phyloP scores from a whole-genome alignment of 2,888 invertebrate species.

The Caenorhabditis sinica region DNA sequence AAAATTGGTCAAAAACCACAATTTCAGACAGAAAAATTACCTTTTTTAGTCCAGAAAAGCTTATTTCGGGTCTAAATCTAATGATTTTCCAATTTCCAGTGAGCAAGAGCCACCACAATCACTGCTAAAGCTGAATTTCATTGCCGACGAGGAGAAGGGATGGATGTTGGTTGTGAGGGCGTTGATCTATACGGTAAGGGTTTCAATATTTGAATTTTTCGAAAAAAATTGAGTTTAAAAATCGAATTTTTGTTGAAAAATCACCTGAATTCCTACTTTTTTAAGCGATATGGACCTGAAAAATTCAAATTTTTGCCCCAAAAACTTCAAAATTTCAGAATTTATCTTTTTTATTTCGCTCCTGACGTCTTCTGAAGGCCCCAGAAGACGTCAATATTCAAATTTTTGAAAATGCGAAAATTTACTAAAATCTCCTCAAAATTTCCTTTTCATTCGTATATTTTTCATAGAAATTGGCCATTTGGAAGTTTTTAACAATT shows the following conservation, averaged over 20 bases:
- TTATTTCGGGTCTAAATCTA: not conserved
- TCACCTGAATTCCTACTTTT: not conserved
- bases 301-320: not conserved
- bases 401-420: not conserved
- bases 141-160: conserved; percentile 88
- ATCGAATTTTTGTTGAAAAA: not conserved
- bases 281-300: not conserved
- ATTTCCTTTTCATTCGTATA: too few relatives aligned
- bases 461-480: too few relatives aligned
- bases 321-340: not conserved
- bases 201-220: not conserved
- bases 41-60: not conserved
- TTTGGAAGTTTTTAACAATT: too few relatives aligned
- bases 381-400: not conserved
- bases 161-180: conserved; percentile 88
- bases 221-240: not conserved
- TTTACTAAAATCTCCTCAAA: too few relatives aligned
- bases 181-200: conserved; percentile 66
- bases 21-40: not conserved
- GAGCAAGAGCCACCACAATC: conserved; percentile 92
- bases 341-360: too few relatives aligned
- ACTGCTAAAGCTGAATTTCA: conserved; percentile 90
- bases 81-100: conserved; percentile 64
- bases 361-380: too few relatives aligned
- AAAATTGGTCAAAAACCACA: not conserved